phyloP scores from a whole-genome alignment of 2,888 invertebrate genomes.

The Heteromyza rotundicornis region DNA sequence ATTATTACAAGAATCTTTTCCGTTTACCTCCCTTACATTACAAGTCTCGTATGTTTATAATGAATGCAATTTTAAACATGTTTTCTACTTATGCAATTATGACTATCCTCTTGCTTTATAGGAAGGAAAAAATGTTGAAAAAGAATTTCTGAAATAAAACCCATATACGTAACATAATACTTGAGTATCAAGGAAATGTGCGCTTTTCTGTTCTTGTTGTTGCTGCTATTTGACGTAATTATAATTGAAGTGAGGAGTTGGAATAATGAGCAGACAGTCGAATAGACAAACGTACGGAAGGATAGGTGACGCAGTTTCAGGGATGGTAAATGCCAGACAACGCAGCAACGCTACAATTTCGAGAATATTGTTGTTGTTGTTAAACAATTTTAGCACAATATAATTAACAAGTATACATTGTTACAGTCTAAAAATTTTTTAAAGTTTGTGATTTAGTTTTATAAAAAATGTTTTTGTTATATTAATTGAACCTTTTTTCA shows the following conservation, averaged over 20 bases:
- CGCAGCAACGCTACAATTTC: too few species aligned
- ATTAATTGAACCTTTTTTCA: too few species aligned
- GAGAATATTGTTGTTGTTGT: too few species aligned
- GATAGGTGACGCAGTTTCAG: neutral
- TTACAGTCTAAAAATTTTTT: too few species aligned
- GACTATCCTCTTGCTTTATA: neutral
- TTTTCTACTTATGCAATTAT: slow-evolving; percentile 6
- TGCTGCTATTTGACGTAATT: slow-evolving; percentile 47
- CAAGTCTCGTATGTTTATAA: neutral
- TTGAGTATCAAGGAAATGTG: slow-evolving; percentile 1
- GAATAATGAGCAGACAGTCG: slow-evolving; percentile 48
- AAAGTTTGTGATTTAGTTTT: too few species aligned
- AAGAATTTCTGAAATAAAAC: too few species aligned
- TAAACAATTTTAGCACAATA: too few species aligned
- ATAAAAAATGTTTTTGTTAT: too few species aligned
- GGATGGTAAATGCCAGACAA: neutral
- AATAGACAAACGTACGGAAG: slow-evolving; percentile 6
- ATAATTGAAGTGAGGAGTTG: slow-evolving; percentile 55
- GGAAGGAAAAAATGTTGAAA: neutral
- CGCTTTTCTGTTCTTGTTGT: slow-evolving; percentile 13
- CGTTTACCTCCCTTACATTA: too few species aligned
- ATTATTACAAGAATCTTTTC: too few species aligned
- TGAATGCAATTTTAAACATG: slow-evolving; percentile 4
- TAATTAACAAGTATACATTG: too few species aligned
- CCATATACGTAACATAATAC: neutral